phyloP scores from a whole-genome alignment of 1,140 invertebrate species.

The Bacillus rossius region DNA sequence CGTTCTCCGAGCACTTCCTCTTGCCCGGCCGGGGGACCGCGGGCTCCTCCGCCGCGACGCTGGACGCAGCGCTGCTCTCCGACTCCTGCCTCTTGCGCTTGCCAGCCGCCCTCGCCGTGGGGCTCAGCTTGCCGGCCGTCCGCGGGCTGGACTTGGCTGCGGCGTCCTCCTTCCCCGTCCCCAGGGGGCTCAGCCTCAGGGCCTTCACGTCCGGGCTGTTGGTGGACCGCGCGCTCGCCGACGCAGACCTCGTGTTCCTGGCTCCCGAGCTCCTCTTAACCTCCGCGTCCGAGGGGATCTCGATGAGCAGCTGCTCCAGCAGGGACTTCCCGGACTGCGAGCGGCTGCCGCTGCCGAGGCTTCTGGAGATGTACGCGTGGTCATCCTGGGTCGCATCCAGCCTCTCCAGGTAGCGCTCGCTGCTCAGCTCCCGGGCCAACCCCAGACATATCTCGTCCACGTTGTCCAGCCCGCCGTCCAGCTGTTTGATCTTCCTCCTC shows the following conservation, averaged over 20 bases:
- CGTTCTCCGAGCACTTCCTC: conserved; percentile 61
- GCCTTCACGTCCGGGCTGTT: background rate
- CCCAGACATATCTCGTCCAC: conserved; percentile 15
- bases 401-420: no score
- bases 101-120: conserved; percentile 16
- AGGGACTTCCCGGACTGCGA: conserved; percentile 43
- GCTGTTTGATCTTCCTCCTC: conserved; percentile 38
- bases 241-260: conserved; percentile 28
- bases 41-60: conserved; percentile 25
- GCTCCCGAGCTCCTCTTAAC: conserved; percentile 19
- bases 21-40: conserved; percentile 42
- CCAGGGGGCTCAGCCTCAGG: background rate
- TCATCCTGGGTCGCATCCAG: conserved; percentile 1
- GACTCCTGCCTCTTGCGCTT: conserved; percentile 73
- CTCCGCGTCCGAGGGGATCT: conserved; percentile 57
- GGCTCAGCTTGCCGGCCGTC: conserved; percentile 41
- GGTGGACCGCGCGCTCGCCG: background rate
- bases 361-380: conserved; percentile 6
- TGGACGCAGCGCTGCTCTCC: conserved; percentile 48
- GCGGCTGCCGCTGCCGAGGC: background rate
- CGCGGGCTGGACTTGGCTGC: conserved; percentile 41
- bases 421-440: background rate
- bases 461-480: conserved; percentile 44
- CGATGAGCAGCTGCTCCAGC: conserved; percentile 67
- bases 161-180: conserved; percentile 29